phyloP scores from a whole-genome alignment of 1,140 invertebrate genomes.

The Bicyclus anynana region DNA sequence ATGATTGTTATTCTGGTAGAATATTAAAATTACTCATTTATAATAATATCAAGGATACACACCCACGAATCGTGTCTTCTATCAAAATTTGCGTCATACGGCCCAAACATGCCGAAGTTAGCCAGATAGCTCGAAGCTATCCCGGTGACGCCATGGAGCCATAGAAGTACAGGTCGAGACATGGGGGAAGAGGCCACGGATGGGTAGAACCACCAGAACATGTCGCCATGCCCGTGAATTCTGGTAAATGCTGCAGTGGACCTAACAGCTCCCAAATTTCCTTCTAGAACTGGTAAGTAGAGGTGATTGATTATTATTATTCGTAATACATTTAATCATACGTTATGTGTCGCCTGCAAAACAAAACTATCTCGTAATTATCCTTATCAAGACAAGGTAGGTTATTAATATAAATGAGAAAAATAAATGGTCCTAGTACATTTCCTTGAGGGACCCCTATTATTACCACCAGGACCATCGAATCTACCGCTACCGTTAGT shows the following conservation, averaged over 20 bases:
- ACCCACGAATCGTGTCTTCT: constrained; percentile 53
- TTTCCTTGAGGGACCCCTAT: too few relatives aligned
- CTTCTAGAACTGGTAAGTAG: constrained; percentile 39
- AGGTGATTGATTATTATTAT: neutral
- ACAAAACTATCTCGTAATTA: too few relatives aligned
- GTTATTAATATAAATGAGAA: too few relatives aligned
- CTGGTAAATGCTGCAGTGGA: constrained; percentile 47
- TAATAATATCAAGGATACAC: constrained; percentile 17
- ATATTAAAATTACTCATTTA: constrained; percentile 28
- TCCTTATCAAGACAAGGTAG: too few relatives aligned
- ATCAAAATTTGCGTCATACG: constrained; percentile 49
- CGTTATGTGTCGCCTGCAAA: too few relatives aligned
- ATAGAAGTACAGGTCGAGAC: constrained; percentile 44
- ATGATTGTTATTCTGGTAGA: too few relatives aligned
- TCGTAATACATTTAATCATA: too few relatives aligned
- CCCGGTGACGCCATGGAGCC: constrained; percentile 54
- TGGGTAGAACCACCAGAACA: constrained; percentile 67
- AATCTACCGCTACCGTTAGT: too few relatives aligned
- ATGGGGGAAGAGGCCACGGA: constrained; percentile 14
- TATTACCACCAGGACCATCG: too few relatives aligned
- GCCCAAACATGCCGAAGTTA: constrained; percentile 61
- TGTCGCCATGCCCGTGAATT: constrained; percentile 39
- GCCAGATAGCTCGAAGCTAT: constrained; percentile 49
- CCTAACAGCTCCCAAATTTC: constrained; percentile 33
- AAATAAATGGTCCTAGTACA: too few relatives aligned